These are phyloP conservation scores for Brachionus manjavacas DNA, from an alignment of 1,140 invertebrate species.

Conservation along the genomic window DNA sequence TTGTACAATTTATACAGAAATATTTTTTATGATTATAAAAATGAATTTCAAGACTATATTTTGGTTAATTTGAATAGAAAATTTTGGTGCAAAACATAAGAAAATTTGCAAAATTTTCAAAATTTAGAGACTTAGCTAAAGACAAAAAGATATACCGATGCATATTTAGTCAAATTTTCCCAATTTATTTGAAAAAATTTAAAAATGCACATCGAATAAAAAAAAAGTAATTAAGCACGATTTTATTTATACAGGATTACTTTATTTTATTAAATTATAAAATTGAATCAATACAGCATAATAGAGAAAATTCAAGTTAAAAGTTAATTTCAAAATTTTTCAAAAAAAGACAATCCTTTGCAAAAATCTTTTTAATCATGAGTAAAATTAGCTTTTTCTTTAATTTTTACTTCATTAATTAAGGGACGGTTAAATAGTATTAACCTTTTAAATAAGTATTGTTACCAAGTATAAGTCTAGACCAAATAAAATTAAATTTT, in stretches of 20 bases:
- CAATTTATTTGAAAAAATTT: neutral
- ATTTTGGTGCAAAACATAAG: neutral
- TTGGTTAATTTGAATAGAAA: neutral
- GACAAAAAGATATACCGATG: neutral
- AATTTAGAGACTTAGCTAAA: neutral
- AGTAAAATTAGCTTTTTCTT: neutral
- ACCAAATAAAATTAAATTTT: neutral
- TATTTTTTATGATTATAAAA: neutral
- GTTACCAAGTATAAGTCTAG: neutral
- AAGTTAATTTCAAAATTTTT: neutral
- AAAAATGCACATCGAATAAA: neutral
- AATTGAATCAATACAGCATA: neutral
- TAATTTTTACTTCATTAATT: neutral
- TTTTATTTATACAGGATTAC: neutral
- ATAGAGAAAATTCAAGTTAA: neutral
- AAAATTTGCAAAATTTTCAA: neutral
- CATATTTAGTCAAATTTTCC: neutral
- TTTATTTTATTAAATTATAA: neutral
- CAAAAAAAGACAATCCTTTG: neutral
- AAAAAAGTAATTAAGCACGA: too few species aligned
- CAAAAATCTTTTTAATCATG: neutral
- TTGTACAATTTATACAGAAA: too few species aligned
- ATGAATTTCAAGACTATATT: neutral
- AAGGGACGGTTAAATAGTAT: neutral
- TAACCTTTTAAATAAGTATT: neutral